Evolutionary conservation across 2,888 invertebrate genomes (phyloP), one percentile per base, ranked within the genome.

Genomic region (Frankliniella intonsa): DNA sequence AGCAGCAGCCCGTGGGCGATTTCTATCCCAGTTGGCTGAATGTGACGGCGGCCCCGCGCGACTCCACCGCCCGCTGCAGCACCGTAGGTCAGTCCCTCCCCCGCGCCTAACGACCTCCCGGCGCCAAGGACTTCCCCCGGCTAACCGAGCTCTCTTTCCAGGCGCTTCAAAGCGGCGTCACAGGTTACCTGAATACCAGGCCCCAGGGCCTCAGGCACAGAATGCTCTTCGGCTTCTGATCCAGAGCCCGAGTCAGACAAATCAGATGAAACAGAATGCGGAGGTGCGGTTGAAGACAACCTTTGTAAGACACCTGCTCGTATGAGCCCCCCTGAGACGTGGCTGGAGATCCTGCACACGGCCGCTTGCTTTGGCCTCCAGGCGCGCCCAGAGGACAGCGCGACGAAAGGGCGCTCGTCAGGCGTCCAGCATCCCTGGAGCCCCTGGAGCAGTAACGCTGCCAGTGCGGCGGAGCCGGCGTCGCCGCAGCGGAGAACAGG

Each of bases 141-240:
- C 38, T n/a, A 69, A 51, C 19, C 51, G 51, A 22, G 55, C 81
- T 38, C n/a, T 80, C 22, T 79, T n/a, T 50, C 38, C 81, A 76
- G 69, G 69, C 25, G 69, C 25, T 76, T 25, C 69, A 76, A 76
- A 76, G n/a, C 69, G 69, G 25, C 69, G 69, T 76, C 69, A 76
- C 9, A 76, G 69, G 25, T 76, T 76, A 76, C 69, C 69, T 76
- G 69, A 76, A 9, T 22, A 25, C 69, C 69, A 69, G 22, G n/a
- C 69, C 22, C 25, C 69, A 38, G 38, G 38, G 5, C 38, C 2
- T 38, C 38, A 38, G 38, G 38, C 55, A 55, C 17, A 12, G 14
- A 14, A 12, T 1, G 55, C 55, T 19, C 55, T 9, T 5, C 55
- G 12, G 55, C 17, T 14, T 5, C 55, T 55, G 17, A 14, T 12